Evolutionary conservation across 92 coral and sea anemone genomes (phyloP).

Genomic region (Desmophyllum pertusum): DNA sequence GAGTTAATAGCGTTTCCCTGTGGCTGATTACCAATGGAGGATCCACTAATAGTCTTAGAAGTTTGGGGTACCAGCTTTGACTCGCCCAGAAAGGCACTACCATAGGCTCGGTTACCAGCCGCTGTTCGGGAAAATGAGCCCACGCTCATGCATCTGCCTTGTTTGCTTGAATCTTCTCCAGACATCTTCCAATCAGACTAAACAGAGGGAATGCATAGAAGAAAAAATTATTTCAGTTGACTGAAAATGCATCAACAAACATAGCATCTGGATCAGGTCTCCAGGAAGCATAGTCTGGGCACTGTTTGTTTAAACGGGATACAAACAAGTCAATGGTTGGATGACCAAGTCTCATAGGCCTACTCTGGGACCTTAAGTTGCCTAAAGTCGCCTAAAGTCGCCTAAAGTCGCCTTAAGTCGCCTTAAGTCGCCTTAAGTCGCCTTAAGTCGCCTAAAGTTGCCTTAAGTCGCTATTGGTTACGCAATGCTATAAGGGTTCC

Average conservation of each 20-base stretch:
- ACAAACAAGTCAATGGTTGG: constrained; percentile 38
- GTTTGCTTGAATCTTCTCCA: constrained; percentile 34
- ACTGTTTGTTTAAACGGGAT: constrained; percentile 1
- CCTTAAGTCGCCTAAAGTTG: too few relatives aligned
- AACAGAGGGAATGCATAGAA: constrained; percentile 50
- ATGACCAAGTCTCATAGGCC: constrained; percentile 23
- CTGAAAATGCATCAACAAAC: constrained; percentile 48
- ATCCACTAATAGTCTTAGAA: constrained; percentile 43
- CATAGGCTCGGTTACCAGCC: not conserved
- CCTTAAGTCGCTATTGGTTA: too few relatives aligned
- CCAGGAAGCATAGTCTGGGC: constrained; percentile 29
- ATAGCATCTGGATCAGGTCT: constrained; percentile 45
- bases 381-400: too few relatives aligned
- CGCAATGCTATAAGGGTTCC: too few relatives aligned
- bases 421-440: too few relatives aligned
- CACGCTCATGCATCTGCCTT: constrained; percentile 3
- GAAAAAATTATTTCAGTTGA: constrained; percentile 35
- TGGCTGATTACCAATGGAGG: constrained; percentile 41
- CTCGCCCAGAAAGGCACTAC: constrained; percentile 43
- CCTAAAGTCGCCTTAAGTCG: too few relatives aligned
- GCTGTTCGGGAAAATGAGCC: too few relatives aligned
- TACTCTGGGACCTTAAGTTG: too few relatives aligned
- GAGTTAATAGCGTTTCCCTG: constrained; percentile 39
- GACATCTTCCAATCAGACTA: constrained; percentile 30
- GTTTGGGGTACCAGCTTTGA: constrained; percentile 53